Conservation (phyloP, 2,797 vertebrate genomes). For the Poecilia gillii region DNA sequence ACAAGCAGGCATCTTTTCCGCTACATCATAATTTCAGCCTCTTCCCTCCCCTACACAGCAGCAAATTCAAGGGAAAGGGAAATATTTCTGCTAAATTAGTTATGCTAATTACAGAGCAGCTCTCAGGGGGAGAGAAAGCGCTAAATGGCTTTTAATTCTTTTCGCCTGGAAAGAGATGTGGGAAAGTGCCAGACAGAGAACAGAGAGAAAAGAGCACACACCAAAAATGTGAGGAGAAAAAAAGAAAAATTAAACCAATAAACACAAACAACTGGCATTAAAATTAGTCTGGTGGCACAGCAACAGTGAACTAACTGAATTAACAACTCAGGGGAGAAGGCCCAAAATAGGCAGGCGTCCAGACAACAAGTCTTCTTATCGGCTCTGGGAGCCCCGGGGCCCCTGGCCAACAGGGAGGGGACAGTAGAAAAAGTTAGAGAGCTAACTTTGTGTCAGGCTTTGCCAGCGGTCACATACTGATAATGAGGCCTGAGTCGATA, state of each 20-base stretch:
- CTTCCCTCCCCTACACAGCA: slow-evolving; percentile 50
- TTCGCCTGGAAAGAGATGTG: slow-evolving; percentile 77
- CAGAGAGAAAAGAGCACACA: slow-evolving; percentile 39
- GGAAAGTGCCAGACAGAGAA: slow-evolving; percentile 62
- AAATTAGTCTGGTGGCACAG: slow-evolving; percentile 50
- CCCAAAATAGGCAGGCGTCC: slow-evolving; percentile 40
- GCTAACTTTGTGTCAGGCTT: slow-evolving; percentile 60
- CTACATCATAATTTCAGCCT: slow-evolving; percentile 73
- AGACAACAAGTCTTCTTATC: slow-evolving; percentile 67
- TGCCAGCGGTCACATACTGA: slow-evolving; percentile 65
- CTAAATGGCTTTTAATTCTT: slow-evolving; percentile 86
- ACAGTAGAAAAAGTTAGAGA: slow-evolving; percentile 44
- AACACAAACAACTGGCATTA: slow-evolving; percentile 56
- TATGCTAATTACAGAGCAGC: slow-evolving; percentile 83
- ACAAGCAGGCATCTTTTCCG: slow-evolving; percentile 71
- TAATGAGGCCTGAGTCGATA: slow-evolving; percentile 55
- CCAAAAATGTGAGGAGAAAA: slow-evolving; percentile 1
- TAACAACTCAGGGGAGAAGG: slow-evolving; percentile 45
- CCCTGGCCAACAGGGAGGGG: slow-evolving; percentile 25
- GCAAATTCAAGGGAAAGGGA: slow-evolving; percentile 78
- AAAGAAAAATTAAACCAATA: slow-evolving; percentile 31
- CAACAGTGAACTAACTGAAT: slow-evolving; percentile 61
- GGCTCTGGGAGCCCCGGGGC: slow-evolving; percentile 39
- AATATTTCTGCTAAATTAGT: slow-evolving; percentile 87
- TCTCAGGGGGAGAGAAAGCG: slow-evolving; percentile 74